These are phyloP conservation scores for Eubucco bourcierii DNA, from an alignment of 2,113 vertebrate genomes.

Conservation along the genomic window DNA sequence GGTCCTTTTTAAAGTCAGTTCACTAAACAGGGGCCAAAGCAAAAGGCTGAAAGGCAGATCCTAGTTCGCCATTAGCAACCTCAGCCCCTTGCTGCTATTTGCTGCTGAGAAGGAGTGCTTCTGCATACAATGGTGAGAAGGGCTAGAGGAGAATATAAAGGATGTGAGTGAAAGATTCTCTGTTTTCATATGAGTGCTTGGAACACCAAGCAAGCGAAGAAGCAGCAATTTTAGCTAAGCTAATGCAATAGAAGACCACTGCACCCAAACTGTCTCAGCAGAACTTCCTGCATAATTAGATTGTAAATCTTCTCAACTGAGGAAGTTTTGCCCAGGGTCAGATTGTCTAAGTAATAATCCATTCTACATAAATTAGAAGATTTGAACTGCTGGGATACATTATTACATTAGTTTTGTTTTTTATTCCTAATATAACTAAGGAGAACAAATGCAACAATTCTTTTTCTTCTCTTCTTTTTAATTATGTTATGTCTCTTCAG, in stretches of 20 bases:
- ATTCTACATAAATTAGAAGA: constrained; percentile 72
- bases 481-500: not conserved
- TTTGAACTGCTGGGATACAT: constrained; percentile 56
- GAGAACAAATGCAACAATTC: constrained; percentile 35
- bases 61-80: not conserved
- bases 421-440: constrained; percentile 44
- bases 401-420: constrained; percentile 54
- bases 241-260: constrained; percentile 66
- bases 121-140: constrained; percentile 5
- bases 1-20: constrained; percentile 46
- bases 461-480: constrained; percentile 12
- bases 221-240: constrained; percentile 52
- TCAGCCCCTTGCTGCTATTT: not conserved
- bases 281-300: constrained; percentile 73
- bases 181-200: constrained; percentile 38
- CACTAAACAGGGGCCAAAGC: constrained; percentile 15
- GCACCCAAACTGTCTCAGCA: constrained; percentile 63
- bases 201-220: constrained; percentile 50
- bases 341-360: constrained; percentile 71
- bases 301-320: constrained; percentile 68
- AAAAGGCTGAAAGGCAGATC: constrained; percentile 31
- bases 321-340: constrained; percentile 67
- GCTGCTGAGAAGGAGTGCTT: not conserved
- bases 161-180: not conserved
- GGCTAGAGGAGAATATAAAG: constrained; percentile 19